Evolutionary conservation across 2,888 invertebrate genomes (phyloP), one percentile per base, ranked within the genome.

Genomic region (Dorcus hopei): DNA sequence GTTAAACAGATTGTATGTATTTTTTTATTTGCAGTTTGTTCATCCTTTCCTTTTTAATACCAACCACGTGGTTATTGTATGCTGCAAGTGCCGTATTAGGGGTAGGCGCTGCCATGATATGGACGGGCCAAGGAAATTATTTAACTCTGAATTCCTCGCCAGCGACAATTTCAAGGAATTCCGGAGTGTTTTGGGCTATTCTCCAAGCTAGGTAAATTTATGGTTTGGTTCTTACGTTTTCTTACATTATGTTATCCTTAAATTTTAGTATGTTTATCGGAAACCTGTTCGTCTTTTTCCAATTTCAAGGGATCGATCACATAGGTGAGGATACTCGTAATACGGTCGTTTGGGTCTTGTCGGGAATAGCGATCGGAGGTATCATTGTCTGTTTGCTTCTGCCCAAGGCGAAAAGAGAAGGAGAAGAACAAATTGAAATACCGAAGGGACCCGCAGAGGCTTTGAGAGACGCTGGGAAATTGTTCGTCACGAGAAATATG

Each of bases 131-230:
- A 80, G 98, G 98, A 38, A 89, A 88, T 65, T 94, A 91, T 74
- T 79, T 98, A 54, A 94, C 97, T 0, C 81, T 94, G 57, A 97
- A 97, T 83, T 97, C 97, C 65, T 88, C 90, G 65, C 80, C 86
- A 0, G 85, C 88, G 0, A 97, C 94, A 0, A 95, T 97, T 74
- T 90, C 94, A 7, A 84, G 97, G 67, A 97, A 98, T 79, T 94
- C 95, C 9, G 97, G 97, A 9, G 83, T 98, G 49, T 98, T 98
- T 78, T 98, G 97, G 97, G 97, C 97, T 0, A 86, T 98, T 80
- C 82, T 97, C 63, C 97, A 97, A 77, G 89, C 89, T 81, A 93
- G 92, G 45, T 14, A 49, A 9, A 38, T 33, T 45, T 57, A 39
- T 57, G 45, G 9, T 38, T 54, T 43, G 52, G 42, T 42, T 9